These are phyloP conservation scores for Sterrhoptilus dennistouni DNA, from an alignment of 2,113 vertebrate genomes.

Conservation along the genomic window DNA sequence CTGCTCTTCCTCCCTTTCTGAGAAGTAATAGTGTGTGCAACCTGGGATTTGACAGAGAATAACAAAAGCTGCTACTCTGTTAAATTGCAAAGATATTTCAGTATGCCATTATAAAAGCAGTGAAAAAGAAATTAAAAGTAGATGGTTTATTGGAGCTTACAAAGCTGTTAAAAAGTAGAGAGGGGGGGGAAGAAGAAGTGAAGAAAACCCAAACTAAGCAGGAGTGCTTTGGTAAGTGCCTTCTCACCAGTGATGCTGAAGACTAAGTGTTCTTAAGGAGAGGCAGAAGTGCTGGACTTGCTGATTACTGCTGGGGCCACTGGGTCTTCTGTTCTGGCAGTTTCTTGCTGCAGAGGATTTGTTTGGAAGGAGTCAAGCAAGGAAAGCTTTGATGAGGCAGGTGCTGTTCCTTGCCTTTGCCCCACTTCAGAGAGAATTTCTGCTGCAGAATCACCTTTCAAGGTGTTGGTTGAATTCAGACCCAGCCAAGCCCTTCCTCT, in stretches of 20 bases:
- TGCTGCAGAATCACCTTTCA: background rate
- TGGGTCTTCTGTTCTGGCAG: background rate
- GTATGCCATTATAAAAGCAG: background rate
- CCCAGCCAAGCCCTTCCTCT: background rate
- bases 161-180: background rate
- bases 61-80: constrained; percentile 18
- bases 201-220: background rate
- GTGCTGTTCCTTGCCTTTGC: background rate
- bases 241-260: background rate
- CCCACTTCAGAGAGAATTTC: background rate
- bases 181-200: background rate
- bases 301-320: background rate
- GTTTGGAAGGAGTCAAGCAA: background rate
- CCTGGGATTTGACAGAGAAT: constrained; percentile 8
- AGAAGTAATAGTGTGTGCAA: background rate
- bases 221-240: background rate
- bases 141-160: background rate
- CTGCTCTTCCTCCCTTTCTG: background rate
- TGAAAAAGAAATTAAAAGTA: constrained; percentile 24
- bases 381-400: background rate
- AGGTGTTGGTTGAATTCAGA: background rate
- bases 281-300: background rate
- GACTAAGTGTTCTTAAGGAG: background rate
- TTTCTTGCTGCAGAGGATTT: background rate
- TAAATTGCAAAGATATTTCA: constrained; percentile 36